Percentiles rank a stretch among this genome's conserved stretches.
phyloP scores from a whole-genome alignment of 2,797 vertebrate species.

The Euthynnus affinis region DNA sequence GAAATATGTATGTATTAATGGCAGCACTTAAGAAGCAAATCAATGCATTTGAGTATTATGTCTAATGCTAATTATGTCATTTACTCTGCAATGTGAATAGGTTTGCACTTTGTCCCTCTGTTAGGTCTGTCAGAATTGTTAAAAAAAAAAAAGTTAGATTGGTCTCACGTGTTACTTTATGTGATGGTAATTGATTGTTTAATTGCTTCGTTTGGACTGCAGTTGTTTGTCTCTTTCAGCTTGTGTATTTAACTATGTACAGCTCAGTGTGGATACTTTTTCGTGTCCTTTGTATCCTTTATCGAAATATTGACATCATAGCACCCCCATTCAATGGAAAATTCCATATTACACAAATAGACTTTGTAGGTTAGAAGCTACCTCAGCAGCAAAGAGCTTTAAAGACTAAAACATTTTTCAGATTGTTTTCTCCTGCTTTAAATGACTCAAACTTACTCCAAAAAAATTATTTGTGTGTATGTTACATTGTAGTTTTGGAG shows the following conservation, averaged over 20 bases:
- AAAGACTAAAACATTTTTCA: slow-evolving; percentile 1
- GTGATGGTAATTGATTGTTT: slow-evolving; percentile 40
- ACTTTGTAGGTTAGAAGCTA: slow-evolving; percentile 13
- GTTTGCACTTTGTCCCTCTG: slow-evolving; percentile 17
- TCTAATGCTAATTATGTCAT: background rate
- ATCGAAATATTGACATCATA: slow-evolving; percentile 36
- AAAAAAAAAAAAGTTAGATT: slow-evolving; percentile 28
- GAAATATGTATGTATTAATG: slow-evolving; percentile 54
- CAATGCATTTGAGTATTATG: slow-evolving; percentile 32
- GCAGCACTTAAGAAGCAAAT: slow-evolving; percentile 31
- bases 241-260: slow-evolving; percentile 11
- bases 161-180: slow-evolving; percentile 29
- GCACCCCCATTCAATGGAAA: slow-evolving; percentile 18
- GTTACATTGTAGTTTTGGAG: background rate
- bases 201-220: slow-evolving; percentile 39
- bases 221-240: slow-evolving; percentile 20
- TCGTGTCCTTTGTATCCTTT: background rate
- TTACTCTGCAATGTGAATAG: slow-evolving; percentile 39
- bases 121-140: slow-evolving; percentile 16
- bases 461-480: background rate
- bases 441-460: background rate
- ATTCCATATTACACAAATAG: slow-evolving; percentile 1
- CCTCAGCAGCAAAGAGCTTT: background rate
- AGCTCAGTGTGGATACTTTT: background rate
- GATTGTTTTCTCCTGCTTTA: too few species aligned